phyloP scores from a whole-genome alignment of 2,113 vertebrate genomes.

The Hystrix cristata region DNA sequence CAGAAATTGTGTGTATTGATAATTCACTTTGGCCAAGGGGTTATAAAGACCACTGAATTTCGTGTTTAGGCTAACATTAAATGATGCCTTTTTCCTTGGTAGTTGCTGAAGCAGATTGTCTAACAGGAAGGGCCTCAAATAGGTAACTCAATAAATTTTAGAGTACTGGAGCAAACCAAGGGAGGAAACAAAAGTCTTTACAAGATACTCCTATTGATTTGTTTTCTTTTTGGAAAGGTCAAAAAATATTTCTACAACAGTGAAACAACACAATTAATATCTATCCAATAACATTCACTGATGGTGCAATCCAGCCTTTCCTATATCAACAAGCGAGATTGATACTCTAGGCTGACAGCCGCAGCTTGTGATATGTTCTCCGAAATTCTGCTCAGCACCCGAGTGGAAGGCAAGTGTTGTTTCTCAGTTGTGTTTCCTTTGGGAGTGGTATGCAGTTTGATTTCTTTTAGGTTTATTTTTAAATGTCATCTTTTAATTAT shows the following conservation, averaged over 20 bases:
- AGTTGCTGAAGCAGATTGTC: background rate
- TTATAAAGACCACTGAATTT: background rate
- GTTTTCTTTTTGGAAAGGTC: slow-evolving; percentile 83
- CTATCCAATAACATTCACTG: slow-evolving; percentile 74
- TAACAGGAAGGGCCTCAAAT: background rate
- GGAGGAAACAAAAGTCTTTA: slow-evolving; percentile 39
- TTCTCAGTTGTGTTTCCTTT: slow-evolving; percentile 59
- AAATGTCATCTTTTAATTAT: slow-evolving; percentile 84
- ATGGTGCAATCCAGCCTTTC: slow-evolving; percentile 72
- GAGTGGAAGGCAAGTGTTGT: slow-evolving; percentile 60
- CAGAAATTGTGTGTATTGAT: background rate
- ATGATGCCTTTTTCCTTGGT: background rate
- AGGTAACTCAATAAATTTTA: background rate
- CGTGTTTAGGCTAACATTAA: background rate
- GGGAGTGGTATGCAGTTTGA: slow-evolving; percentile 22
- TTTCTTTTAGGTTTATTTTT: slow-evolving; percentile 71
- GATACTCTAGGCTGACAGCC: slow-evolving; percentile 32
- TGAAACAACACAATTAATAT: slow-evolving; percentile 77
- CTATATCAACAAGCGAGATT: slow-evolving; percentile 69
- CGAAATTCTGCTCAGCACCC: slow-evolving; percentile 48
- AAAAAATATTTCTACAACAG: slow-evolving; percentile 76
- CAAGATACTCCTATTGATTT: slow-evolving; percentile 75
- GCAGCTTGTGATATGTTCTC: slow-evolving; percentile 21
- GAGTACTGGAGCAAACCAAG: background rate
- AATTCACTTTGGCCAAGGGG: background rate